Conservation (phyloP, 2,888 invertebrate species). For the Heteropelma amictum region DNA sequence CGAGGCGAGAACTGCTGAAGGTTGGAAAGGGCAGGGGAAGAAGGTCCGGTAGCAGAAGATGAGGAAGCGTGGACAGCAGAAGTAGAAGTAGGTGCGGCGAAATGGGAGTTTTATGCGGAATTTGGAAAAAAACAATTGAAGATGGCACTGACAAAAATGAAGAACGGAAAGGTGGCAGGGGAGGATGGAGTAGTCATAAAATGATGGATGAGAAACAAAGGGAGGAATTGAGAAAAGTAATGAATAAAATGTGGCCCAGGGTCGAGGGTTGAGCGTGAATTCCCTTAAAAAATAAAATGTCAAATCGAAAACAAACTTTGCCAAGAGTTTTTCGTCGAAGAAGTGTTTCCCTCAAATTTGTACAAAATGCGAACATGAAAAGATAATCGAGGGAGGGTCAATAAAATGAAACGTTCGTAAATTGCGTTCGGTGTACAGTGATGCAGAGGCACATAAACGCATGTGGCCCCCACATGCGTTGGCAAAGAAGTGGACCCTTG, state of each 20-base stretch:
- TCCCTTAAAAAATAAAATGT: too few relatives aligned
- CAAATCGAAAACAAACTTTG: too few relatives aligned
- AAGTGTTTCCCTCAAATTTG: background rate
- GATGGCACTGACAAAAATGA: background rate
- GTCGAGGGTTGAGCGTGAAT: too few relatives aligned
- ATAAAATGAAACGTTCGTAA: constrained; percentile 15
- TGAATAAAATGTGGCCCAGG: constrained; percentile 33
- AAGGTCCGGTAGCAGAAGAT: too few relatives aligned
- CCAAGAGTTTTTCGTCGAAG: too few relatives aligned
- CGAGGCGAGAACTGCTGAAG: too few relatives aligned
- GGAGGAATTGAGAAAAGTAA: background rate
- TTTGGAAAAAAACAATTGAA: background rate
- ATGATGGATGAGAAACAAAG: background rate
- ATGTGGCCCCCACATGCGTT: constrained; percentile 70
- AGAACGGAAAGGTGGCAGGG: background rate
- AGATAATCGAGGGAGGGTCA: background rate
- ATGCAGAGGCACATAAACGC: constrained; percentile 55
- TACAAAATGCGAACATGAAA: background rate
- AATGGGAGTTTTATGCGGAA: background rate
- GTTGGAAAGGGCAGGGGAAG: background rate
- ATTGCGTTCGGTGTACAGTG: constrained; percentile 26
- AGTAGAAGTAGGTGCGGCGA: background rate
- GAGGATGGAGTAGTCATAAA: background rate
- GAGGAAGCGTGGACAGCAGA: background rate
- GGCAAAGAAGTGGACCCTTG: constrained; percentile 43